Evolutionary conservation across 37 sponge, comb jelly and placozoan species (phyloP), one percentile per base, ranked within the genome.

Genomic region (Aplysina aerophoba): DNA sequence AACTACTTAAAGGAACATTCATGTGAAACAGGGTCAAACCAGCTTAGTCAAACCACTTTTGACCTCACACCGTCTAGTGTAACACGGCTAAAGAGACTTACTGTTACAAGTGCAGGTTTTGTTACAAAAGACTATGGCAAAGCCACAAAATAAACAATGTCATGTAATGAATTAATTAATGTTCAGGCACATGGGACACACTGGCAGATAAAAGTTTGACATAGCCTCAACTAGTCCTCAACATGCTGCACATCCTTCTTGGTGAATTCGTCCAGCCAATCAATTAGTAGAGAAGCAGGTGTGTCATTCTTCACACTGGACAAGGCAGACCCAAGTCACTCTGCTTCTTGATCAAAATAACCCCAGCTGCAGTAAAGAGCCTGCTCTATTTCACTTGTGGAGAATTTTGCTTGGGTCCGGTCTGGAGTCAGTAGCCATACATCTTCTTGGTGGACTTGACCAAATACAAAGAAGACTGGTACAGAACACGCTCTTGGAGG

Each of bases 361-460:
- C 40, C 14, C 40, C 74, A 20, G 39, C 39, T 13, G 31, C 74
- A 73, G 37, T 37, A 11, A 38, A 20, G 5, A 73, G 30, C 37
- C 41, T 31, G 22, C 74, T 19, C 37, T 13, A 34, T 37, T 58
- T 20, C 59, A 58, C 59, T 58, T 58, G 15, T 58, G 59, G 59
- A 58, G 59, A 15, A 58, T 15, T 19, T 58, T 58, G 59, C 19
- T 58, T 58, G 59, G 59, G 59, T 58, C 59, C 19, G 59, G 59
- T 58, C 59, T 56, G 24, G 22, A 30, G 25, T 44, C n/a, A 24
- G 40, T 83, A 83, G 27, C 84, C 84, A 16, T 67, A 53, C 14
- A 65, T 25, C 69, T 69, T 35, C 68, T 64, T 38, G 69, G 21
- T 65, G 84, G 84, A 30, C 84, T 83, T 67, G 69, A 83, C 84